Evolutionary conservation across 2,113 vertebrate species (phyloP), one percentile per base, ranked within the genome.

Genomic region (Brachyistius frenatus): DNA sequence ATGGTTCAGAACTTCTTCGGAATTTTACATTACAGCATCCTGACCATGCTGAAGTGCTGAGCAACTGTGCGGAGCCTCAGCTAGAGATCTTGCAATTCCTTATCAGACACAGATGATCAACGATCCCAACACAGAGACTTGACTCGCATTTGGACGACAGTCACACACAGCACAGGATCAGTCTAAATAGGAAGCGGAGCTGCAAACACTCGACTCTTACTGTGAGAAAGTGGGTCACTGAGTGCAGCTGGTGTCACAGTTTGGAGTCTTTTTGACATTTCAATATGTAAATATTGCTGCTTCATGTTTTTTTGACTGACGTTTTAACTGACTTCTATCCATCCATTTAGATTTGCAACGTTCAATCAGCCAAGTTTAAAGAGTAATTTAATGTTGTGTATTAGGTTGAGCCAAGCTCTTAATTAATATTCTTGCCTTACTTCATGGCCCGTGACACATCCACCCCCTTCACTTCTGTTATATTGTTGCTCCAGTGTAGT

Each of bases 71-170:
- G 71, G 8, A 57, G 30, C 30, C 74, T 15, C 57, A 70, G 39
- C n/a, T 61, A 32, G 5, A 37, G 33, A 75, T 66, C 58, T 47
- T 10, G 37, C 50, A 15, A 23, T 36, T 66, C 32, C 62, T 47
- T 61, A 70, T 87, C 77, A 66, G 36, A 41, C 3, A 15, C 16
- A 57, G 41, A 36, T 9, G 44, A 81, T 74, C 69, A 78, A 71
- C 78, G 78, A 84, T 77, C 36, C 15, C 23, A 39, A 62, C 54
- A 66, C 54, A 50, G 61, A 71, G 62, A 11, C 63, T 46, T 14
- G 7, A 44, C 33, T 64, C 56, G 54, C 3, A 7, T 79, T 57
- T 53, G 14, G 55, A 74, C 71, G 66, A 67, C 75, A 71, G 70
- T 63, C 56, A 58, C 61, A 63, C 32, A 64, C 55, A 52, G 53